These are phyloP conservation scores for Chrosomus eos DNA, from an alignment of 2,797 vertebrate genomes.

Conservation along the genomic window DNA sequence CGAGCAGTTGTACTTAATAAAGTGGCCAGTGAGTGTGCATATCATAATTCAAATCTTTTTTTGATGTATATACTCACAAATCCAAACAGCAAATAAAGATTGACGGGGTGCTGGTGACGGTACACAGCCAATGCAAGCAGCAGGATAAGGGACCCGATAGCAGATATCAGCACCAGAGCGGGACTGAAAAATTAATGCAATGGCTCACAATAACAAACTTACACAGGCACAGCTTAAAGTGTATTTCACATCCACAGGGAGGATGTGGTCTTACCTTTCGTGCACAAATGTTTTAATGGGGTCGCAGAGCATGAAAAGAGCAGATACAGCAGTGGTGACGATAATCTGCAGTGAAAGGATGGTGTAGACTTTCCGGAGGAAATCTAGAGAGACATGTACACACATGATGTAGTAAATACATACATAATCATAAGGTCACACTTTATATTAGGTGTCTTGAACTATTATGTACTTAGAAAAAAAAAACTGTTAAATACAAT, in stretches of 20 bases:
- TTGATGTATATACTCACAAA: conserved; percentile 84
- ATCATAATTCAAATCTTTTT: background rate
- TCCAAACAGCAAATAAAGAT: conserved; percentile 90
- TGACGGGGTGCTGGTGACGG: conserved; percentile 89
- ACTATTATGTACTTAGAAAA: background rate
- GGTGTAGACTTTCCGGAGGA: conserved; percentile 93
- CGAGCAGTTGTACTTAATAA: background rate
- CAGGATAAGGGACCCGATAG: conserved; percentile 84
- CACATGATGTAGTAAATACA: background rate
- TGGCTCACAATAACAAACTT: background rate
- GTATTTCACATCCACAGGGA: background rate
- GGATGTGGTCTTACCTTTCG: conserved; percentile 78
- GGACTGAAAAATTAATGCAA: conserved; percentile 75
- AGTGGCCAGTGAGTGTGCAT: background rate
- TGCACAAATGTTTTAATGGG: conserved; percentile 86
- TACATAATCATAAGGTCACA: background rate
- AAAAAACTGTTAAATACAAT: background rate
- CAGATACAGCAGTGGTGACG: conserved; percentile 86
- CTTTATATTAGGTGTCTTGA: background rate
- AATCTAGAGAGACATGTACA: conserved; percentile 72
- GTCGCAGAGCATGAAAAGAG: conserved; percentile 85
- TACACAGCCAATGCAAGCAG: conserved; percentile 86
- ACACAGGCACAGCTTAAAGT: background rate
- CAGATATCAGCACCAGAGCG: conserved; percentile 83
- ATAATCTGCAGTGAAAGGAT: conserved; percentile 91